Evolutionary conservation across 1,140 invertebrate genomes (phyloP), one percentile per base, ranked within the genome.

Genomic region (Oreohelix idahoensis): DNA sequence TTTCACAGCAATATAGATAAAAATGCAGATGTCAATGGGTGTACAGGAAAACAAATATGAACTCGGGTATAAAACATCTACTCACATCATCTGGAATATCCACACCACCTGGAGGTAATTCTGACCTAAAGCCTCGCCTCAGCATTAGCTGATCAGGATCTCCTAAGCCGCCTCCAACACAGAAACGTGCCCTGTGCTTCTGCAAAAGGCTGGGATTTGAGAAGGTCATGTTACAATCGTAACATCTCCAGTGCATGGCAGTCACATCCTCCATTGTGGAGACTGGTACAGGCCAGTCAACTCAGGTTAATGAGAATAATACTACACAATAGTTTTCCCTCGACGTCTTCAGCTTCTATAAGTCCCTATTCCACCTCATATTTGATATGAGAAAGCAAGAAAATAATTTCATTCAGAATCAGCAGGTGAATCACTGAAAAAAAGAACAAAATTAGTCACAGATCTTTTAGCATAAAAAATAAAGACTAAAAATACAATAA

Each of bases 211-310:
- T 76, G 20, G 84, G 80, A 70, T 86, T 87, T 32, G 84, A 86
- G 83, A 91, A 91, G 15, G 79, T 84, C 90, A 91, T 91, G 81
- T 87, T 87, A 83, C 90, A 91, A 32, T 89, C 87, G 75, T 88
- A 78, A 82, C 89, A 90, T 35, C 84, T 86, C 85, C 85, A 86
- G 53, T 76, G 70, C 73, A 80, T 81, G 11, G 69, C 69, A 35
- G 66, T 51, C 69, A 76, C 42, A 17, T 79, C 77, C 32, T 79
- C 70, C 78, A 80, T 81, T 49, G 53, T 73, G 39, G 35, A 79
- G 38, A 51, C 5, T 77, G 45, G 5, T 38, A 1, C n/a, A 49
- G 42, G 23, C 26, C 36, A 26, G 42, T 51, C 23, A 15, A 36
- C 4, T 13, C 5, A 39, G 36, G 26, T 42, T 29, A 36, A 36